phyloP scores from a whole-genome alignment of 1,140 invertebrate genomes.

The Solenopsis invicta region DNA sequence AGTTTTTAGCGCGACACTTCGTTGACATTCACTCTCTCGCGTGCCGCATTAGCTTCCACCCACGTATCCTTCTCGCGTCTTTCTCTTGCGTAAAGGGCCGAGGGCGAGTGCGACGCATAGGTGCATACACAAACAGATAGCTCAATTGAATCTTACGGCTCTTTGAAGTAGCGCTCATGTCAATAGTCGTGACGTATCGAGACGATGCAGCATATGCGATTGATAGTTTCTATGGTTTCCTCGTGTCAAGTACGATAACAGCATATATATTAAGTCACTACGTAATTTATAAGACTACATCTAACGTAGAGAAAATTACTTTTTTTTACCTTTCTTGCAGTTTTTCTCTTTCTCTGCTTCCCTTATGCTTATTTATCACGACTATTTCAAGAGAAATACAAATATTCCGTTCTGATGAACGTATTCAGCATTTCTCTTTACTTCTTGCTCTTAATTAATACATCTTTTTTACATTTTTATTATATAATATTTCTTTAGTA shows the following conservation, averaged over 20 bases:
- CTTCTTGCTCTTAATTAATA: neutral
- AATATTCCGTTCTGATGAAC: neutral
- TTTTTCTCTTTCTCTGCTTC: neutral
- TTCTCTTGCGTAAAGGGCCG: slow-evolving; percentile 62
- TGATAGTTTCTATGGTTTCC: slow-evolving; percentile 10
- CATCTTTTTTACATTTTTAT: neutral
- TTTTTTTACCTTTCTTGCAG: neutral
- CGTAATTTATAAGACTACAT: neutral
- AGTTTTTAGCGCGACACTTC: slow-evolving; percentile 73
- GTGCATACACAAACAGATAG: slow-evolving; percentile 29
- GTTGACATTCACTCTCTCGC: slow-evolving; percentile 75
- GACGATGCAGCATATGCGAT: neutral
- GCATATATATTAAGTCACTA: too few species aligned
- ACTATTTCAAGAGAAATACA: neutral
- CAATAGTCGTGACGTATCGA: neutral
- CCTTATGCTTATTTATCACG: neutral
- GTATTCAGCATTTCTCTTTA: neutral
- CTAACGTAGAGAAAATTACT: neutral
- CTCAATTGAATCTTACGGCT: slow-evolving; percentile 10
- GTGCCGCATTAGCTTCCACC: slow-evolving; percentile 72
- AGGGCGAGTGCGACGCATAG: slow-evolving; percentile 50
- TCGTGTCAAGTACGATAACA: neutral
- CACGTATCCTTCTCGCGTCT: slow-evolving; percentile 68
- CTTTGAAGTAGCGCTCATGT: slow-evolving; percentile 30
- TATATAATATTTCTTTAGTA: neutral